Percentiles rank a stretch among this genome's conserved stretches.
Evolutionary conservation across 2,888 invertebrate genomes (phyloP).

Genomic region (Euplexia lucipara): DNA sequence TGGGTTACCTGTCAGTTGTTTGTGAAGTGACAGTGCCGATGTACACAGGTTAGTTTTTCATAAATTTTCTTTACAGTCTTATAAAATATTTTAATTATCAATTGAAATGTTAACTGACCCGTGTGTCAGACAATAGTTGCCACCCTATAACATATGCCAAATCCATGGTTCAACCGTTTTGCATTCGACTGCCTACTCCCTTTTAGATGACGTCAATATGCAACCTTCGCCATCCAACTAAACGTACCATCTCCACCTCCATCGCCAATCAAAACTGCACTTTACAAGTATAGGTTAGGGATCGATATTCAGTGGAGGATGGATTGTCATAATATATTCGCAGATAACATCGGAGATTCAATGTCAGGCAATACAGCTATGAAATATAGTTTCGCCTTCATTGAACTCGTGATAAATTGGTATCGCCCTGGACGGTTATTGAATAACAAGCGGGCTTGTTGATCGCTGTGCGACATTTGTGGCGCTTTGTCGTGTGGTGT

Average conservation of each 20-base stretch:
- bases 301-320: slow-evolving; percentile 30
- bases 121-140: slow-evolving; percentile 82
- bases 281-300: neutral
- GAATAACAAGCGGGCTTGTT: slow-evolving; percentile 88
- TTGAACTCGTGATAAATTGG: slow-evolving; percentile 90
- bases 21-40: too few relatives aligned
- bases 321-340: slow-evolving; percentile 69
- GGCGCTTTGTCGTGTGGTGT: slow-evolving; percentile 61
- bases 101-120: slow-evolving; percentile 37
- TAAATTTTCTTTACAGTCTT: neutral
- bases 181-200: slow-evolving; percentile 89
- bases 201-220: slow-evolving; percentile 90
- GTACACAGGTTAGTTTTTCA: rapidly evolving
- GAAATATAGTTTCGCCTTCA: slow-evolving; percentile 90
- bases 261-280: slow-evolving; percentile 34
- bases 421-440: slow-evolving; percentile 85
- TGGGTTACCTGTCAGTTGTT: too few relatives aligned
- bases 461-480: slow-evolving; percentile 70
- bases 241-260: slow-evolving; percentile 64
- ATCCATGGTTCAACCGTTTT: slow-evolving; percentile 90
- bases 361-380: slow-evolving; percentile 84
- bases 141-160: slow-evolving; percentile 90
- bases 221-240: slow-evolving; percentile 70
- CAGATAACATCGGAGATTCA: slow-evolving; percentile 74
- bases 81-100: neutral